A percentile compares a stretch with the other conserved stretches of the same genome.
These are phyloP conservation scores for Hemicordylus capensis DNA, from an alignment of 2,113 vertebrate genomes.

Conservation along the genomic window DNA sequence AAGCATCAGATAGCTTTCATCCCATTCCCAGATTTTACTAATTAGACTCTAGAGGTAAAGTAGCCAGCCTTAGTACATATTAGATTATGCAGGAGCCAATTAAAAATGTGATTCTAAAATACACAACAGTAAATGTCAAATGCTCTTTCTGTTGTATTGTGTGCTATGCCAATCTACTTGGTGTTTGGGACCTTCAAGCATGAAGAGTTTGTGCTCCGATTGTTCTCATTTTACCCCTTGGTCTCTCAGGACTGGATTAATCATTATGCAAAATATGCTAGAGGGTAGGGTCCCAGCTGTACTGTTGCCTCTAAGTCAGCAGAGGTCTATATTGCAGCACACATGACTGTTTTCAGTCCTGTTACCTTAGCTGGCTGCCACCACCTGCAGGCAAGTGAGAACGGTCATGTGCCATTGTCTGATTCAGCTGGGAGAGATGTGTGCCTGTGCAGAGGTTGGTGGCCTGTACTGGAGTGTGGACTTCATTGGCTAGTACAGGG, in stretches of 20 bases:
- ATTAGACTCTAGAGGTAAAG: constrained; percentile 35
- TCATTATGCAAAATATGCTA: neutral
- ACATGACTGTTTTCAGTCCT: neutral
- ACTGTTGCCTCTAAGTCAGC: neutral
- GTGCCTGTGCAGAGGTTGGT: neutral
- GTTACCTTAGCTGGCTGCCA: neutral
- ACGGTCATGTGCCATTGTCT: neutral
- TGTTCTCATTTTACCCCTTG: constrained; percentile 18
- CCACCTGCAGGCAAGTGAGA: neutral
- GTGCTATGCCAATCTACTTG: constrained; percentile 39
- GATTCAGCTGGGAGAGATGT: neutral
- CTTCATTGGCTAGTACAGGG: neutral
- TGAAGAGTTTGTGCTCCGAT: constrained; percentile 33
- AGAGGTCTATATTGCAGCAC: neutral
- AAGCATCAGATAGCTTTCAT: constrained; percentile 1
- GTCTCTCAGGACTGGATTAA: neutral
- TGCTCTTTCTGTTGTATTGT: constrained; percentile 29
- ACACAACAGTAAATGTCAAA: constrained; percentile 29
- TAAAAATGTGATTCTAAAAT: constrained; percentile 47
- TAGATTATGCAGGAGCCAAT: constrained; percentile 32
- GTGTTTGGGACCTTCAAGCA: constrained; percentile 21
- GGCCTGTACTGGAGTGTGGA: neutral
- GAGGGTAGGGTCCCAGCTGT: neutral
- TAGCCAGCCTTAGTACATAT: constrained; percentile 12
- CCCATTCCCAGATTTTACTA: constrained; percentile 45